A percentile compares a stretch with the other conserved stretches of the same genome.
phyloP scores from a whole-genome alignment of 2,113 vertebrate genomes.

The Hylia prasina region DNA sequence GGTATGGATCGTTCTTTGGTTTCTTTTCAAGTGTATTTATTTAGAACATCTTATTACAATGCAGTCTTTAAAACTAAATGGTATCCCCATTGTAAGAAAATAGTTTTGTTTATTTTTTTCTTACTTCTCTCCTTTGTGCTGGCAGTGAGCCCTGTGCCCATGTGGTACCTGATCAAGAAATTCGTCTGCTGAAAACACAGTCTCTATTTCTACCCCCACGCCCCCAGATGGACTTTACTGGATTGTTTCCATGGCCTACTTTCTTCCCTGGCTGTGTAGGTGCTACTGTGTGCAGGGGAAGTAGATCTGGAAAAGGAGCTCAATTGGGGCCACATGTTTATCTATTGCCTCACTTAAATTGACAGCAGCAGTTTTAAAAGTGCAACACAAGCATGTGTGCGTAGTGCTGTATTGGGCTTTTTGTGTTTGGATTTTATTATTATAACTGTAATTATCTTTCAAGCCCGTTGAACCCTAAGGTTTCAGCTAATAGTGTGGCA shows the following conservation, averaged over 20 bases:
- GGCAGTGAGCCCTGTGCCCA: not conserved
- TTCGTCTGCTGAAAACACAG: not conserved
- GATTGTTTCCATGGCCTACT: not conserved
- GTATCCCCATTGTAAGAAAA: not conserved
- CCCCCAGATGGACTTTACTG: not conserved
- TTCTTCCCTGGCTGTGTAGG: not conserved
- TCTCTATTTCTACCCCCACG: fast-evolving
- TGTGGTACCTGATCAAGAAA: not conserved
- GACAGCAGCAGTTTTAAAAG: not conserved
- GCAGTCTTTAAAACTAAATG: not conserved
- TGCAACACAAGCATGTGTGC: not conserved
- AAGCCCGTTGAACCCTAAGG: not conserved
- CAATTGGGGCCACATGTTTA: not conserved
- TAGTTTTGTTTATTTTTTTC: not conserved
- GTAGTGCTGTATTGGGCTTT: not conserved
- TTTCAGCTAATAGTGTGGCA: not conserved
- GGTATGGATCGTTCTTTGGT: slow-evolving; percentile 51
- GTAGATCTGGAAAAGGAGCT: not conserved
- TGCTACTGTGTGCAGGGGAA: not conserved
- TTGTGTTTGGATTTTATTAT: not conserved
- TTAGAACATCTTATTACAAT: not conserved
- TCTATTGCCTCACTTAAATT: not conserved
- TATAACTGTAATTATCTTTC: not conserved
- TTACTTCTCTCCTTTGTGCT: not conserved
- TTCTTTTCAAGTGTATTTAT: not conserved